phyloP scores from a whole-genome alignment of 2,888 invertebrate species.

The Epirrhoe alternata region DNA sequence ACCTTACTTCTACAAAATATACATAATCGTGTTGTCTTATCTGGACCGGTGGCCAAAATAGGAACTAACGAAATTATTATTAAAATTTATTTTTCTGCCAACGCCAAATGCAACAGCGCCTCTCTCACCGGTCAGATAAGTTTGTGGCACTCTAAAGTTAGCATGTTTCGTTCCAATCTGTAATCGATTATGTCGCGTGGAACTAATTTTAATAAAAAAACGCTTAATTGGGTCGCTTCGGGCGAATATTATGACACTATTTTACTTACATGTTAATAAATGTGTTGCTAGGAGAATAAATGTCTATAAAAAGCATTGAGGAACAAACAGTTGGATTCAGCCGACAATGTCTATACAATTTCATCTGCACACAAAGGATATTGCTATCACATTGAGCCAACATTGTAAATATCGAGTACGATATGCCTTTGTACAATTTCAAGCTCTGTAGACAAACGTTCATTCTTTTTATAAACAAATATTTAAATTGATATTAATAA shows the following conservation, averaged over 20 bases:
- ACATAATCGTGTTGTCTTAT: background rate
- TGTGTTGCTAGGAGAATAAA: no score
- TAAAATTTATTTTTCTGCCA: no score
- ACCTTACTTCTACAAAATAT: background rate
- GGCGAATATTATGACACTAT: background rate
- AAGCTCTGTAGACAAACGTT: background rate
- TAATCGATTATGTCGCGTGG: background rate
- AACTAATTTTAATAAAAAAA: background rate
- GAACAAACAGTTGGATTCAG: background rate
- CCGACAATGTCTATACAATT: background rate
- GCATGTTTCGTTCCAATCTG: background rate
- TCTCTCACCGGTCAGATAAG: no score
- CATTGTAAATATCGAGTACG: conserved; percentile 7
- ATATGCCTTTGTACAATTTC: conserved; percentile 7
- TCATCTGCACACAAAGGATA: conserved; percentile 1
- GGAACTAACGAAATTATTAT: no score
- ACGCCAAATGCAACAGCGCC: no score
- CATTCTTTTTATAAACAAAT: background rate
- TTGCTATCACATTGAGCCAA: background rate
- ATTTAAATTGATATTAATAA: no score
- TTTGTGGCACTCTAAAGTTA: no score
- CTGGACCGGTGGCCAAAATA: no score
- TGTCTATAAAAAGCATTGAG: no score
- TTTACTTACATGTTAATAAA: background rate
- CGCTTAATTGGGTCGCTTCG: background rate